Base-by-base conservation (phyloP, 2,113 vertebrate genomes). In the Phrynosoma platyrhinos region DNA sequence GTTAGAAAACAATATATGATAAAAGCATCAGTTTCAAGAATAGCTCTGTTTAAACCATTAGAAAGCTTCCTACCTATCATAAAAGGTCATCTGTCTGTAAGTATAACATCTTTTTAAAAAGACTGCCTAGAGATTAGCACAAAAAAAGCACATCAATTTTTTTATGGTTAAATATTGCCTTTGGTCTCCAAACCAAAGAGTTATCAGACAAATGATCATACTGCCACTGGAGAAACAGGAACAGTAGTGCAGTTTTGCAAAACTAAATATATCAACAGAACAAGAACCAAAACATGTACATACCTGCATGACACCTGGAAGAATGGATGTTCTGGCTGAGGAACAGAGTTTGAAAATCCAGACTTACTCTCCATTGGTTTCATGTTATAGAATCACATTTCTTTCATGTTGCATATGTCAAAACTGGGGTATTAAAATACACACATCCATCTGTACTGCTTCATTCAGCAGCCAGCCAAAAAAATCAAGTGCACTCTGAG, bases 221-320 rank as follows among this genome's bases (percentile, higher is more conserved):
- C 84, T 88, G 53, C 82, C 78, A 87, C 79, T 8, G 78, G 30
- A 86, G 87, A 83, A 23, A 83, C 32, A 83, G 36, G 69, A 86
- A 91, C 66, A 21, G 16, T 6, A 5, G 66, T 80, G 83, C 88
- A 89, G 87, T 53, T 92, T 87, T 79, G 55, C 14, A 79, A 21
- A 21, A 40, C 66, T 18, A 87, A 92, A 42, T 62, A 40, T 36
- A 89, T 86, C 69, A 68, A 52, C 85, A 89, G 79, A 85, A 77
- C 30, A 68, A 92, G 93, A 95, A 96, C 91, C 95, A 92, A 89
- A 87, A 81, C 87, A 87, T 1, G 0, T 95, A 98, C 98, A 96
- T 96, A 99, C 98, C 98, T 99, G 97, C 94, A 95, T 91, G 97
- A 92, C 90, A 96, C 94, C 92, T 94, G 96, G 95, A 96, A 97